Conservation (phyloP, 2,888 invertebrate genomes). For the Exephanes ischioxanthus region DNA sequence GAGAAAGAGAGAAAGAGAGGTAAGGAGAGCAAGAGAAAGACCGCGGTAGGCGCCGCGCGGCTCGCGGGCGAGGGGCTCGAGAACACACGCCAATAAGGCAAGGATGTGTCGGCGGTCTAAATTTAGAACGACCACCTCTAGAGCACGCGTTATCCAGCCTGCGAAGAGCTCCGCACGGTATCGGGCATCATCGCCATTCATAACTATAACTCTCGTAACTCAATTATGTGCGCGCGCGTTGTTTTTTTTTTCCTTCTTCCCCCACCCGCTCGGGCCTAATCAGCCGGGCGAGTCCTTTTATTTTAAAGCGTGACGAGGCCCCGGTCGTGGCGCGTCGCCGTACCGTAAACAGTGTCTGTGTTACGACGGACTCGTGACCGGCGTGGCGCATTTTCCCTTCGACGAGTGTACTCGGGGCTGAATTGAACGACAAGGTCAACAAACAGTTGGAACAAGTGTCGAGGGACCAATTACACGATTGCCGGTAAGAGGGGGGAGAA, state of each 20-base stretch:
- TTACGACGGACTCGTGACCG: not conserved
- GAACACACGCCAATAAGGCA: constrained; percentile 58
- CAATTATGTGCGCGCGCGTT: not conserved
- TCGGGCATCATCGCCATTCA: constrained; percentile 11
- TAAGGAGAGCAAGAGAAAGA: constrained; percentile 33
- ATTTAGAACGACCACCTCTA: constrained; percentile 59
- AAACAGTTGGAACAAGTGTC: no score
- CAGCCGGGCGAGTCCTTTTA: constrained; percentile 32
- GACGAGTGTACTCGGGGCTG: no score
- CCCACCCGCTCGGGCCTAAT: not conserved
- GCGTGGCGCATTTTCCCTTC: not conserved
- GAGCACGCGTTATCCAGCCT: constrained; percentile 38
- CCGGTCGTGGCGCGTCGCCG: constrained; percentile 24
- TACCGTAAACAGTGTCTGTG: constrained; percentile 33
- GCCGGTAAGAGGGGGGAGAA: not conserved
- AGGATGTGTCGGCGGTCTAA: constrained; percentile 60
- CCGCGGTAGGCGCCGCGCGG: constrained; percentile 35
- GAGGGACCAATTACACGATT: constrained; percentile 33
- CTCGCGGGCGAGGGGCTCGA: constrained; percentile 4
- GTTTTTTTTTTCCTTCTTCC: constrained; percentile 2
- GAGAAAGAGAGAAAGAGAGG: constrained; percentile 6
- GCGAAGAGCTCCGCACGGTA: constrained; percentile 7
- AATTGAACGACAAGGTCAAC: no score
- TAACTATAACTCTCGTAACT: constrained; percentile 10
- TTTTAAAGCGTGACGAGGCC: constrained; percentile 56